These are phyloP conservation scores for Hydropsyche tenuis DNA, from an alignment of 1,140 invertebrate species.

Conservation along the genomic window DNA sequence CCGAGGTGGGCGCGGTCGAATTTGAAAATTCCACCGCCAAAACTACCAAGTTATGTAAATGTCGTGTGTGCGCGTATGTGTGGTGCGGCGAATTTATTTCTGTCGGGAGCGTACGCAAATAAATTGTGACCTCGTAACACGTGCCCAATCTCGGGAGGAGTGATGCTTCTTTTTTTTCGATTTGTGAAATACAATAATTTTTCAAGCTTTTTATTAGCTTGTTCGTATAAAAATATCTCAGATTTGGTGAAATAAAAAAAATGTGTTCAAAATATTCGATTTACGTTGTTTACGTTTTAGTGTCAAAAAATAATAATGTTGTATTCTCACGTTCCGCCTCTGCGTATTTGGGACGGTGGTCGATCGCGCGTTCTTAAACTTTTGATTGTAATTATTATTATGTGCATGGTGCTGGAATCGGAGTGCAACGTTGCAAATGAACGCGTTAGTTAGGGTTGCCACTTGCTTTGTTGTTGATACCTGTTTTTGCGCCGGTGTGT, in stretches of 20 bases:
- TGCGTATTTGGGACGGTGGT: no score
- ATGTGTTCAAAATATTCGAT: no score
- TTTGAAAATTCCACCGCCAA: neutral
- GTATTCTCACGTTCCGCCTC: no score
- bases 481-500: no score
- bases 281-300: no score
- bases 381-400: neutral
- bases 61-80: neutral
- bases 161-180: no score
- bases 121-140: slow-evolving; percentile 13
- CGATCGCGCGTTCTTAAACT: neutral
- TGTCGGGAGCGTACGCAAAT: slow-evolving; percentile 13
- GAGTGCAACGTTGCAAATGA: slow-evolving; percentile 8
- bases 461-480: neutral
- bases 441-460: slow-evolving; percentile 6
- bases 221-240: no score
- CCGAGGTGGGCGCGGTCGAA: neutral
- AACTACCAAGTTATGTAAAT: slow-evolving; percentile 2
- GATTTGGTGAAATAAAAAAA: no score
- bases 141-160: neutral
- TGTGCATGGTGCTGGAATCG: neutral
- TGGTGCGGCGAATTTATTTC: neutral
- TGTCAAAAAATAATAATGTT: no score
- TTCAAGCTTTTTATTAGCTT: no score
- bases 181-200: no score